phyloP scores from a whole-genome alignment of 2,113 vertebrate species.

The Siniperca chuatsi region DNA sequence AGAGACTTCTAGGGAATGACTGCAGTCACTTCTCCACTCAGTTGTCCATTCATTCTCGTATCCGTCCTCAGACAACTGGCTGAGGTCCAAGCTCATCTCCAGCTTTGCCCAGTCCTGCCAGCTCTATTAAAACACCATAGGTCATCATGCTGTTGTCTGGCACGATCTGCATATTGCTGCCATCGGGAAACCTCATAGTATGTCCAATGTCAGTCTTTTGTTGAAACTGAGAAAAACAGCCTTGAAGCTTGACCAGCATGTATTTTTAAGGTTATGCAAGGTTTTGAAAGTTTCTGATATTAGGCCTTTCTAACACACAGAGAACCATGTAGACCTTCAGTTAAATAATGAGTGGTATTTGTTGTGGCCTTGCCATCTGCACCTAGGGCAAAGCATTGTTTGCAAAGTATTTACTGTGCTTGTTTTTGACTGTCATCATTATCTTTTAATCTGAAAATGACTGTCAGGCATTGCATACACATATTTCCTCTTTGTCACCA shows the following conservation, averaged over 20 bases:
- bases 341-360: not conserved
- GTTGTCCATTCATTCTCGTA: constrained; percentile 66
- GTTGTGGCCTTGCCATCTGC: not conserved
- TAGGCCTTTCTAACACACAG: not conserved
- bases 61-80: constrained; percentile 65
- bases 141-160: constrained; percentile 68
- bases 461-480: not conserved
- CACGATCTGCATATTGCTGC: constrained; percentile 29
- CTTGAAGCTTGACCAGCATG: not conserved
- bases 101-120: constrained; percentile 52
- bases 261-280: not conserved
- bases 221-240: not conserved
- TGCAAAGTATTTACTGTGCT: not conserved
- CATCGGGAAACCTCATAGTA: constrained; percentile 14
- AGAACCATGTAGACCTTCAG: not conserved
- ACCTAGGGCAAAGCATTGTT: not conserved
- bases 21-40: constrained; percentile 65
- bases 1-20: constrained; percentile 66
- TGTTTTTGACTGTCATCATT: no score
- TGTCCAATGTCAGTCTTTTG: constrained; percentile 6
- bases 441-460: not conserved
- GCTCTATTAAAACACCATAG: constrained; percentile 67
- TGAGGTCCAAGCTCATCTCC: constrained; percentile 59
- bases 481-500: not conserved
- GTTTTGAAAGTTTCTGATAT: not conserved